phyloP scores from a whole-genome alignment of 2,888 invertebrate species.

The Lamellibrachia columna region DNA sequence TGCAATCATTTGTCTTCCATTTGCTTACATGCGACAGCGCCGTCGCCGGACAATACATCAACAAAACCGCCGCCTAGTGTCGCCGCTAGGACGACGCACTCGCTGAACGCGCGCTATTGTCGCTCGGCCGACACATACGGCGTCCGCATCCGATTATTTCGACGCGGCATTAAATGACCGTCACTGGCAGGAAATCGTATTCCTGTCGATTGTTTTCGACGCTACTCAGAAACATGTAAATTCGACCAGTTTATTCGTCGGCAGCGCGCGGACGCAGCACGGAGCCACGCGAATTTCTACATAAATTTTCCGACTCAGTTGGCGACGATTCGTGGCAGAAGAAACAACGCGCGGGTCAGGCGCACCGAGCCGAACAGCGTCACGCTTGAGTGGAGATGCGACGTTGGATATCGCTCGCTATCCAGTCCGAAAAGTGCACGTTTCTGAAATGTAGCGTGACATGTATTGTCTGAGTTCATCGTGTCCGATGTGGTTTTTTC shows the following conservation, averaged over 20 bases:
- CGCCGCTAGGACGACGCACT: not conserved
- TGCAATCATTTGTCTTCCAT: constrained; percentile 10
- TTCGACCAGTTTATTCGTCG: not conserved
- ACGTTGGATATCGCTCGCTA: not conserved
- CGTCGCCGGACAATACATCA: not conserved
- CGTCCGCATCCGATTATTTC: constrained; percentile 9
- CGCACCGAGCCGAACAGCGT: not conserved
- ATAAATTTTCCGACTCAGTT: constrained; percentile 16
- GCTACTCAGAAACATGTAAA: constrained; percentile 16
- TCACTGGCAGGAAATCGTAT: not conserved
- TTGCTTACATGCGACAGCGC: not conserved
- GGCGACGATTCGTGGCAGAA: constrained; percentile 11
- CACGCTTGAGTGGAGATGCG: not conserved
- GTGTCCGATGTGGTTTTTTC: not conserved
- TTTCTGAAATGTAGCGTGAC: not conserved
- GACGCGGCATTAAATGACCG: not conserved
- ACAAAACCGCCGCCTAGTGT: not conserved
- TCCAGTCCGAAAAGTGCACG: constrained; percentile 1
- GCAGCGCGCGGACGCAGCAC: constrained; percentile 2
- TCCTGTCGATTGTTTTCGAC: constrained; percentile 16
- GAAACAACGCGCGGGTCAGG: constrained; percentile 2
- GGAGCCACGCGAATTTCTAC: constrained; percentile 5
- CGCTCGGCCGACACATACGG: not conserved
- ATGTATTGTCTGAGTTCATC: not conserved
- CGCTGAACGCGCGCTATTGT: not conserved